Conservation (phyloP, 1,140 invertebrate species). For the Wasmannia auropunctata region DNA sequence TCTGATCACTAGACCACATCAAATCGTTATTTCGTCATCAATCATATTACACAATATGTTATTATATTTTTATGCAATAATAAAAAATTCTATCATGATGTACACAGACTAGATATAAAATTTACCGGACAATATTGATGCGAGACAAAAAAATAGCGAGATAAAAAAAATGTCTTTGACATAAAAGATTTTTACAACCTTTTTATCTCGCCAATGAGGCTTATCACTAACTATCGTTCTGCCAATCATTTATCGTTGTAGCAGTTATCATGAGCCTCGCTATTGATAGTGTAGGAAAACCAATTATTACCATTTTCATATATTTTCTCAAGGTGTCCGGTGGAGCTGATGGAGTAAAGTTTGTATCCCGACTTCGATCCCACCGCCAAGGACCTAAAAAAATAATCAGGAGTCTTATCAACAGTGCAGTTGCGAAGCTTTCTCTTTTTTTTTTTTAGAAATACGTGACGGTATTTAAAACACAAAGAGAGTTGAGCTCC, state of each 20-base stretch:
- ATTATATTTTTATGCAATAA: background rate
- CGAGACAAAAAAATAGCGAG: background rate
- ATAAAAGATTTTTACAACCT: background rate
- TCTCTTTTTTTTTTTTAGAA: background rate
- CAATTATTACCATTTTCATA: constrained; percentile 91
- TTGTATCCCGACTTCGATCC: constrained; percentile 95
- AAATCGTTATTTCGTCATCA: too few species aligned
- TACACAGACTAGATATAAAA: background rate
- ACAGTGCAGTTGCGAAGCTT: background rate
- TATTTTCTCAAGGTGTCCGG: constrained; percentile 95
- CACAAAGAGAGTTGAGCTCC: background rate
- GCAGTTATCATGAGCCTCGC: background rate
- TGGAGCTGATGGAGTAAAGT: constrained; percentile 93
- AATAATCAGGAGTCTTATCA: background rate
- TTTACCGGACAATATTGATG: background rate
- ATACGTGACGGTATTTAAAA: background rate
- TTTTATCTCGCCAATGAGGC: background rate
- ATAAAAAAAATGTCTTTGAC: background rate
- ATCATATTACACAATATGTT: background rate
- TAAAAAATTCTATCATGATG: background rate
- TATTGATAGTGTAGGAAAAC: background rate
- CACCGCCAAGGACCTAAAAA: constrained; percentile 95
- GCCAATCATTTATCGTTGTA: background rate
- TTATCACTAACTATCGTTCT: background rate
- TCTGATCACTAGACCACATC: too few species aligned